Evolutionary conservation across 2,113 vertebrate species (phyloP), one percentile per base, ranked within the genome.

Genomic region (Pterocles burchelli): DNA sequence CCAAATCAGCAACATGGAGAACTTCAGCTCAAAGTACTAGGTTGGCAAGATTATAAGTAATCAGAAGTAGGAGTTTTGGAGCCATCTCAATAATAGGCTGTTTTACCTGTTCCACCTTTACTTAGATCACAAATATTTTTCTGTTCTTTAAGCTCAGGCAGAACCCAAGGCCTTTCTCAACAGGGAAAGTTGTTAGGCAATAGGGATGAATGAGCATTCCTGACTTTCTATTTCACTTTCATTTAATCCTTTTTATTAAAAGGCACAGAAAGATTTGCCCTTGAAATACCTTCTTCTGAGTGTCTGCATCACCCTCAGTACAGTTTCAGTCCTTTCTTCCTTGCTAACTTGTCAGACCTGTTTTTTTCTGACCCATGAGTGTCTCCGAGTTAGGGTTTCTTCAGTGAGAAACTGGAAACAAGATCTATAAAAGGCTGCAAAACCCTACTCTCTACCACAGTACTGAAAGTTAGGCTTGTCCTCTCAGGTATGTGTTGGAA

Each of bases 211-310:
- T 61, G 17, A 82, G 24, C 52, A 70, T 75, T 91, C 51, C 29
- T 65, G 70, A 75, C 49, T 70, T 68, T 75, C 70, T 63, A n/a
- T 63, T 81, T 70, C 79, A 75, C 51, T 79, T 75, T 84, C 57
- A 78, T 75, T 84, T 58, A 79, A 68, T 66, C 31, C 22, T 72
- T 90, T 86, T 86, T 66, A 79, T 88, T 88, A 94, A 84, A 65
- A 94, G 62, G 55, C 51, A 79, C 25, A n/a, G 78, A 84, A 88
- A 84, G 79, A 43, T 79, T 75, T 88, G 59, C 49, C 49, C 45
- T 79, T 78, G 54, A 58, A 79, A 79, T 84, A 36, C n/a, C 43
- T 59, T 63, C 45, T 49, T 36, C 63, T 73, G 21, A 74, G 24
- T 74, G 48, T 45, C 61, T 79, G 15, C 33, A 36, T 68, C 52